Evolutionary conservation across 1,140 invertebrate species (phyloP).

Genomic region (Diachasma alloeum): DNA sequence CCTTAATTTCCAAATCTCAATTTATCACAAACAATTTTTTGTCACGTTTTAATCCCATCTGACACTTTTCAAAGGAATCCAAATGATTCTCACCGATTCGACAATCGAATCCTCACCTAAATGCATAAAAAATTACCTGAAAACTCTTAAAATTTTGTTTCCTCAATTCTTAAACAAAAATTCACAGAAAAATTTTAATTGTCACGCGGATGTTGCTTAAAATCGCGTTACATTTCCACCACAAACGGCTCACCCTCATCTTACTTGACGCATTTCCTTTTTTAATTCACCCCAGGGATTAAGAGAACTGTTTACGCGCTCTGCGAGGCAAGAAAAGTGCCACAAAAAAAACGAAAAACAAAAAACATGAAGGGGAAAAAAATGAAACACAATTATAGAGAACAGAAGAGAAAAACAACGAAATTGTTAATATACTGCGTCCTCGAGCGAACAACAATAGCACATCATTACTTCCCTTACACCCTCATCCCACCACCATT

Average conservation of each 20-base stretch:
- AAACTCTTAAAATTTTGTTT: no score
- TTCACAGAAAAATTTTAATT: background rate
- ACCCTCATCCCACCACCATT: background rate
- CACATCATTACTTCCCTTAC: background rate
- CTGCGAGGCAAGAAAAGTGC: no score
- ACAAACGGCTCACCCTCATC: background rate
- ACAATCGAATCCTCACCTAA: background rate
- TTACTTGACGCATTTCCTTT: background rate
- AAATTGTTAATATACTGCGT: background rate
- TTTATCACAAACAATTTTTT: background rate
- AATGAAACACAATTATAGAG: background rate
- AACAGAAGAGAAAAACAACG: background rate
- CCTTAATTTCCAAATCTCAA: conserved; percentile 27
- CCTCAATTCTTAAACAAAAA: background rate
- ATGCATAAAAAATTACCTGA: background rate
- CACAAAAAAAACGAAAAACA: no score
- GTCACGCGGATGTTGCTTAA: background rate
- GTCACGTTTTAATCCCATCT: background rate
- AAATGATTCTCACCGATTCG: background rate
- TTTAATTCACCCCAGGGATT: background rate
- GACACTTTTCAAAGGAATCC: no score
- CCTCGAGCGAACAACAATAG: background rate
- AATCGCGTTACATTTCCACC: background rate
- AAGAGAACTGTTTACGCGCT: background rate
- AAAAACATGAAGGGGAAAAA: no score